Evolutionary conservation across 1,140 invertebrate genomes (phyloP).

Genomic region (Panulirus ornatus): DNA sequence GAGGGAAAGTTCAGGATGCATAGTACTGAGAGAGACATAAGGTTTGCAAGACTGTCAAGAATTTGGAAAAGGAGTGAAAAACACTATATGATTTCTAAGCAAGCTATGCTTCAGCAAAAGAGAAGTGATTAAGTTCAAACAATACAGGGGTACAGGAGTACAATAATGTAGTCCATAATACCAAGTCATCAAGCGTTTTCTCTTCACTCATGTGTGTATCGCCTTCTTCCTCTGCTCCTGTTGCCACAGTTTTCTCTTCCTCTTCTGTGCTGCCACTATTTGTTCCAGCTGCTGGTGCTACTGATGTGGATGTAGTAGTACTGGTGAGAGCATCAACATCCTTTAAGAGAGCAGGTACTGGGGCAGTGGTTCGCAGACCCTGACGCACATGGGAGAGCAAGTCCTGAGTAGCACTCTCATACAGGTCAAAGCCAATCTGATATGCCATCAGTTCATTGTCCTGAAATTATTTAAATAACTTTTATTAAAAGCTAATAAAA

Average conservation of each 20-base stretch:
- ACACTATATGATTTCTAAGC: not conserved
- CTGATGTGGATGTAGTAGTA: slow-evolving; percentile 25
- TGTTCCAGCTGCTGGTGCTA: not conserved
- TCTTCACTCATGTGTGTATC: slow-evolving; percentile 80
- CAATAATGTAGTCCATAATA: not conserved
- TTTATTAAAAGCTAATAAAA: not conserved
- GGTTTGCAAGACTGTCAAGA: not conserved
- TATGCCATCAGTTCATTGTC: slow-evolving; percentile 93
- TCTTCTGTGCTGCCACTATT: slow-evolving; percentile 62
- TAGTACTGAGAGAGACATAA: not conserved
- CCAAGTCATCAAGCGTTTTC: slow-evolving; percentile 71
- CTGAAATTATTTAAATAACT: slow-evolving; percentile 25
- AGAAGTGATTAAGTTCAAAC: not conserved
- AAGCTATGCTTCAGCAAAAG: not conserved
- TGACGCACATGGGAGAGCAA: slow-evolving; percentile 93
- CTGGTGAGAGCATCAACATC: slow-evolving; percentile 50
- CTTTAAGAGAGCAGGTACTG: slow-evolving; percentile 82
- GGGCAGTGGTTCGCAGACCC: slow-evolving; percentile 89
- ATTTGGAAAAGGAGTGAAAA: not conserved
- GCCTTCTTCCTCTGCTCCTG: slow-evolving; percentile 77
- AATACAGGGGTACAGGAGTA: not conserved
- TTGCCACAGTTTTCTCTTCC: slow-evolving; percentile 68
- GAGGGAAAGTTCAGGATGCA: no score
- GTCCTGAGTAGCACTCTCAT: slow-evolving; percentile 99
- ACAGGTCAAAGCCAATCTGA: slow-evolving; percentile 99